These are phyloP conservation scores for Pica pica DNA, from an alignment of 2,113 vertebrate species.

Conservation along the genomic window DNA sequence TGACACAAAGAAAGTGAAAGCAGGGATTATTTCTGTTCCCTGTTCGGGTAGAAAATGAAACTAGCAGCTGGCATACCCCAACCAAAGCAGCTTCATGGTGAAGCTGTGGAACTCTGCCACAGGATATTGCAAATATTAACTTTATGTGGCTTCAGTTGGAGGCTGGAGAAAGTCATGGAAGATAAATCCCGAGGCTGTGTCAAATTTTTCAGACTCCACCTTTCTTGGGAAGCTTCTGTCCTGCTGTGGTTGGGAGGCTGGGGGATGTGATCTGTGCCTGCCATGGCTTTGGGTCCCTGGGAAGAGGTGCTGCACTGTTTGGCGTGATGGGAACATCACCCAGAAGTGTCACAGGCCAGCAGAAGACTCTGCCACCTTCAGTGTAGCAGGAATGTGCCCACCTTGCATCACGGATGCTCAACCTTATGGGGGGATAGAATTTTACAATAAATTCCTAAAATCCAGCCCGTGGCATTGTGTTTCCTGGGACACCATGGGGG, in stretches of 20 bases:
- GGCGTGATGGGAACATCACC: neutral
- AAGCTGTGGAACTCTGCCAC: neutral
- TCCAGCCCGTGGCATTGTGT: fast-evolving
- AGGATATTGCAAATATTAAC: neutral
- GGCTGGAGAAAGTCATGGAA: neutral
- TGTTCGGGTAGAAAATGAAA: neutral
- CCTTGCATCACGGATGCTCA: neutral
- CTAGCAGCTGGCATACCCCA: neutral
- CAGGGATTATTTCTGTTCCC: neutral
- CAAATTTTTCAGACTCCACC: neutral
- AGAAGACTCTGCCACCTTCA: neutral
- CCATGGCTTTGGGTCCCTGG: neutral
- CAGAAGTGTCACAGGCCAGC: neutral
- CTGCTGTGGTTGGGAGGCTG: neutral
- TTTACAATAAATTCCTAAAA: neutral
- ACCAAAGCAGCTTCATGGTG: neutral
- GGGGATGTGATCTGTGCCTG: neutral
- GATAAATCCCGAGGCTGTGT: neutral
- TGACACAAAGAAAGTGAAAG: neutral
- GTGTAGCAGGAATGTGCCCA: neutral
- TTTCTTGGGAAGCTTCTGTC: neutral
- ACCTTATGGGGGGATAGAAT: neutral
- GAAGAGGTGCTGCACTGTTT: neutral
- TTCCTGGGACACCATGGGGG: neutral
- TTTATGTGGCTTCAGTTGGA: neutral